These are phyloP conservation scores for Labroides dimidiatus DNA, from an alignment of 2,797 vertebrate species.

Conservation along the genomic window DNA sequence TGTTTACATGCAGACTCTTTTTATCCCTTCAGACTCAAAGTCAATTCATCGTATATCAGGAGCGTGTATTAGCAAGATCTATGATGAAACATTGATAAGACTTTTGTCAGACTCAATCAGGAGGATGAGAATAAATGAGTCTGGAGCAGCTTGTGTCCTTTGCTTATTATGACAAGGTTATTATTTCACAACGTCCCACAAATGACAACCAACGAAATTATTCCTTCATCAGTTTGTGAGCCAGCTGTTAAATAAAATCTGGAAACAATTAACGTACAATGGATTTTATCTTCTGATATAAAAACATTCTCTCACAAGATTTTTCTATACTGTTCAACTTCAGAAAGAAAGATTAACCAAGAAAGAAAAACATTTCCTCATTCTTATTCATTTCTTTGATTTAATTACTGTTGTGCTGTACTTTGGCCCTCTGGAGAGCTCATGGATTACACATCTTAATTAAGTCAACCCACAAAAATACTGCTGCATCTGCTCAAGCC, in stretches of 20 bases:
- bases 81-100: conserved; percentile 15
- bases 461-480: conserved; percentile 45
- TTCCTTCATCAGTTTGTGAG: too few relatives aligned
- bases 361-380: conserved; percentile 40
- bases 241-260: conserved; percentile 24
- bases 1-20: neutral
- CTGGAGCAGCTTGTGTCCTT: neutral
- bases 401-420: conserved; percentile 54
- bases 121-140: conserved; percentile 1
- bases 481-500: conserved; percentile 29
- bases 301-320: conserved; percentile 15
- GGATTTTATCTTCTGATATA: conserved; percentile 19
- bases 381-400: conserved; percentile 48
- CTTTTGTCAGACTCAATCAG: conserved; percentile 16
- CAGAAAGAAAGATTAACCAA: conserved; percentile 29
- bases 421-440: conserved; percentile 52
- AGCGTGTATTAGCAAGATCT: neutral
- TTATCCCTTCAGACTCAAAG: conserved; percentile 15
- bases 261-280: conserved; percentile 35
- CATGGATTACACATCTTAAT: conserved; percentile 66
- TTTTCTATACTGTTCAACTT: conserved; percentile 26
- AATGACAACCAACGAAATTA: neutral
- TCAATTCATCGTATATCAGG: conserved; percentile 14
- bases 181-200: conserved; percentile 2
- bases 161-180: conserved; percentile 11